phyloP scores from a whole-genome alignment of 2,888 invertebrate genomes.

The Drosophila leonis region DNA sequence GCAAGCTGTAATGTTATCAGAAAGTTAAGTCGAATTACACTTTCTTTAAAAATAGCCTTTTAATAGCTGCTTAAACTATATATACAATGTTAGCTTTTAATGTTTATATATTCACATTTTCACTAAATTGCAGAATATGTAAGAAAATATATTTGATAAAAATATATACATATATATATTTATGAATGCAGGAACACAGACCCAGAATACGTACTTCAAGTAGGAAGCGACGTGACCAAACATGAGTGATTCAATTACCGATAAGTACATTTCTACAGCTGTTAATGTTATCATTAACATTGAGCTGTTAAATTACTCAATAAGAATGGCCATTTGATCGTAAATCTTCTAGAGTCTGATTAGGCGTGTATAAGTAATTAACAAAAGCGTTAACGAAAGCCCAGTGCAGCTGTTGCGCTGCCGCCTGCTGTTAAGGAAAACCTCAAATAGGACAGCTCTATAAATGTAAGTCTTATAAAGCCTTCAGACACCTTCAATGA shows the following conservation, averaged over 20 bases:
- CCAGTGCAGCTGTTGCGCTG: not conserved
- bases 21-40: too few relatives aligned
- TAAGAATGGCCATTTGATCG: not conserved
- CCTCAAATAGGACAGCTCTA: not conserved
- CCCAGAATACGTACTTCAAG: not conserved
- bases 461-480: too few relatives aligned
- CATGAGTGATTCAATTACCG: not conserved
- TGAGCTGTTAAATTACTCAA: conserved; percentile 3
- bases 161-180: not conserved
- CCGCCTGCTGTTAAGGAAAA: not conserved
- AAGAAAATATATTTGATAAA: not conserved
- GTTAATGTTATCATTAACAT: conserved; percentile 3
- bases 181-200: not conserved
- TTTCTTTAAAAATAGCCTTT: too few relatives aligned
- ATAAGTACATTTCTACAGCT: not conserved
- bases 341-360: not conserved
- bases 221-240: conserved; percentile 4
- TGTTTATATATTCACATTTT: too few relatives aligned
- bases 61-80: too few relatives aligned
- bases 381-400: not conserved
- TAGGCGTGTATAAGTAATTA: not conserved
- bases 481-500: not conserved
- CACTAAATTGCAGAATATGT: too few relatives aligned
- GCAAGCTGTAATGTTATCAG: not conserved
- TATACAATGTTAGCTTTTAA: too few relatives aligned